Evolutionary conservation across 2,888 invertebrate genomes (phyloP).

Genomic region (Stegophylla sp.): DNA sequence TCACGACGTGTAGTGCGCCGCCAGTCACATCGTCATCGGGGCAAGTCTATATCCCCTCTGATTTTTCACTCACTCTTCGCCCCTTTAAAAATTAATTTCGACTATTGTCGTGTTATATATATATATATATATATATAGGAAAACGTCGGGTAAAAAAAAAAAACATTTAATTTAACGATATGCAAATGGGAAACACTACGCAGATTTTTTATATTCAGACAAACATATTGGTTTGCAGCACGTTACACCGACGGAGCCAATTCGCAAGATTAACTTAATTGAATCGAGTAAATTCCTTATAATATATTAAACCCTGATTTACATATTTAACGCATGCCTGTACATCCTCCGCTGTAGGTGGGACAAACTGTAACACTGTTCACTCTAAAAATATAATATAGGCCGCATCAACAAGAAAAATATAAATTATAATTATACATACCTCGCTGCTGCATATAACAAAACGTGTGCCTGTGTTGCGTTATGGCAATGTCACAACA

Average conservation of each 20-base stretch:
- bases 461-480: no score
- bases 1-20: neutral
- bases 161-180: constrained; percentile 31
- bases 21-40: neutral
- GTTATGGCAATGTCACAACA: no score
- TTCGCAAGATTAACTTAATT: constrained; percentile 29
- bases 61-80: neutral
- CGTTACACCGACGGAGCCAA: neutral
- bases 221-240: neutral
- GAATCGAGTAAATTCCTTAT: neutral
- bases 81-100: constrained; percentile 41
- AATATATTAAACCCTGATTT: constrained; percentile 9
- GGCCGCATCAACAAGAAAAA: no score
- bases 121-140: no score
- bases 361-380: no score
- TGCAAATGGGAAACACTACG: constrained; percentile 40
- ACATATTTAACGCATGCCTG: constrained; percentile 8
- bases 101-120: constrained; percentile 2
- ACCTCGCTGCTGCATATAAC: no score
- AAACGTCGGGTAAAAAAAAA: neutral
- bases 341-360: neutral
- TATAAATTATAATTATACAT: no score
- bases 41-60: constrained; percentile 1
- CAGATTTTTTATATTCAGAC: constrained; percentile 2
- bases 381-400: no score